Conservation (phyloP, 2,888 invertebrate species). For the Pheosia tremula region DNA sequence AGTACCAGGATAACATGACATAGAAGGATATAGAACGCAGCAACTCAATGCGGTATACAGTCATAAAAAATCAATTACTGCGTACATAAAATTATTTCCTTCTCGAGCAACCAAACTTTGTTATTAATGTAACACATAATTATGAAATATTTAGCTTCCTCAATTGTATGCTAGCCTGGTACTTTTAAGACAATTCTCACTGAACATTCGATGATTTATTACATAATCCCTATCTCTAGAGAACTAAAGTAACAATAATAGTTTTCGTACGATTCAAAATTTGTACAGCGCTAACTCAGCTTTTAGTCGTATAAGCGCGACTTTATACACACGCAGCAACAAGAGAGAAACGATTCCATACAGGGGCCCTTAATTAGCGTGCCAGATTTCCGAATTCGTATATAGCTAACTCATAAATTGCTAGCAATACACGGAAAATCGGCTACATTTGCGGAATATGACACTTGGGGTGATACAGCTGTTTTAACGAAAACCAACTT, state of each 20-base stretch:
- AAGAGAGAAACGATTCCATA: constrained; percentile 20
- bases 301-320: neutral
- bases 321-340: constrained; percentile 10
- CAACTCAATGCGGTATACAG: too few species aligned
- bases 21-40: too few species aligned
- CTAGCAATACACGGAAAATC: constrained; percentile 27
- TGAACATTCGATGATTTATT: too few species aligned
- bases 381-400: constrained; percentile 39
- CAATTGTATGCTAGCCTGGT: too few species aligned
- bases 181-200: too few species aligned
- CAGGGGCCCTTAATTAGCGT: constrained; percentile 31
- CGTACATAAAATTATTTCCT: too few species aligned
- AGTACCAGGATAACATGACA: too few species aligned
- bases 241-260: neutral
- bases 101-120: too few species aligned
- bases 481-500: constrained; percentile 8
- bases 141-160: too few species aligned
- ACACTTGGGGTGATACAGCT: fast-evolving
- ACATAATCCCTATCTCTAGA: too few species aligned
- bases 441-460: constrained; percentile 19
- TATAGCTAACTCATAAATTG: constrained; percentile 32
- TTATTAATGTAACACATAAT: too few species aligned
- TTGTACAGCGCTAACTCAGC: constrained; percentile 1
- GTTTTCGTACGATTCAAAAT: constrained; percentile 9
- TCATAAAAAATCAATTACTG: too few species aligned